Base-by-base conservation (phyloP, 2,888 invertebrate genomes). In the Arrhopalites spinosus region DNA sequence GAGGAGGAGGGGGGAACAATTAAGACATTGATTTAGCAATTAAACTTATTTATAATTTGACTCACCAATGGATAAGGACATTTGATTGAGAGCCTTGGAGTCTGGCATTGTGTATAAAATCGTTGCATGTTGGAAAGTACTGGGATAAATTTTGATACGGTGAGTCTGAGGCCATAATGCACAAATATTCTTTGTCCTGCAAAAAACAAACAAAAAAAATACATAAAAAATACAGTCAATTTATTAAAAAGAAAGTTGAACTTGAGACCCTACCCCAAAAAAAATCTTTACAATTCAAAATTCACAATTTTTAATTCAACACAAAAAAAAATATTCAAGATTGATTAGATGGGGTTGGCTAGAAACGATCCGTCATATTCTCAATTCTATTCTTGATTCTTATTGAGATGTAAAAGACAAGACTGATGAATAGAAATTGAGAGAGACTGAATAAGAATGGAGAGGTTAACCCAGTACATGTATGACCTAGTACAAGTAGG, bases 171-270 rank as follows among this genome's bases (percentile, higher is more conserved):
- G 97, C 97, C 90, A 94, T 90, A 81, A 98, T 95, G 86, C 96
- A 96, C 70, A 97, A 88, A 86, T 98, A 98, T 86, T 96, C 94
- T 85, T 95, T 96, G 86, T 97, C 96, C 96, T 96, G 88, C 29
- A 88, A 88, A 85, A 88, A 85, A 87, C 85, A 84, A 77, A 81
- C 30, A 83, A 82, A 76, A 77, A 43, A 23, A 69, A 71, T 53
- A 67, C 70, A 74, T 36, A 11, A 36, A 11, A 36, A 36, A 7
- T 3, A 36, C 5, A 36, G 36, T 7, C 3, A 36, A 11, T 36
- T 3, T 7, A 36, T 7, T 3, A 36, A 53, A 53, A 17, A 17
- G n/a, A 17, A 53, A 17, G 59, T 20, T n/a, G 23, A 8, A 59
- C n/a, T n/a, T n/a, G n/a, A n/a, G n/a, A n/a, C n/a, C n/a, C n/a